Base-by-base conservation (phyloP, 2,113 vertebrate species). In the Phylloscopus whistleri region DNA sequence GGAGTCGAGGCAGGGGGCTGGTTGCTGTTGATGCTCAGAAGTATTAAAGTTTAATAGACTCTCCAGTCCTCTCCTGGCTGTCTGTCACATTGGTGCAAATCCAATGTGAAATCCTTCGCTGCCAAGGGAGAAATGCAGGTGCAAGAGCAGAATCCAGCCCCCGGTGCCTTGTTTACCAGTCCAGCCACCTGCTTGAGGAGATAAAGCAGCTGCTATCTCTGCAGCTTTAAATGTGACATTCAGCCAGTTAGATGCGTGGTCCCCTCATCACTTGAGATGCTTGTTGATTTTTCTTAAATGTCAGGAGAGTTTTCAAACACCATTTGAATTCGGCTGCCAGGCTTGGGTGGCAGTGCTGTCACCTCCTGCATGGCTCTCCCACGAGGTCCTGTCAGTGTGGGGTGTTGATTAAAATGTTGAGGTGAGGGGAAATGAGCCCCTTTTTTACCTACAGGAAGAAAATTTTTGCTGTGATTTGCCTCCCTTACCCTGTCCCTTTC, bases 261-360 rank as follows among this genome's bases (percentile, higher is more conserved):
- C 94, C 94, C 93, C 95, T 97, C 96, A 74, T 96, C 93, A 60
- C 96, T 92, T 96, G 92, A 97, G 97, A 97, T 97, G 96, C 96
- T 93, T 97, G 97, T 98, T 98, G 98, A 98, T 98, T 98, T 97
- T 97, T 97, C 96, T 97, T 97, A 98, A 98, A 98, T 98, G 98
- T 98, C 98, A 98, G 93, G 77, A 89, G 94, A 96, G 96, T 88
- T 98, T 97, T 97, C 90, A 83, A 97, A 95, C 96, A 96, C 69
- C 52, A 91, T 97, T 97, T 93, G 96, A 76, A 95, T 93, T 92
- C 7, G 74, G 73, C 33, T 87, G 94, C 96, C 90, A 31, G 92
- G 88, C 51, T 68, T 1, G 4, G 13, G 56, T 49, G 60, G 90
- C 83, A 62, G 55, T 1, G 27, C 92, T 35, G 78, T 64, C 80